Percentiles rank a stretch among this genome's conserved stretches.
Evolutionary conservation across 2,888 invertebrate species (phyloP).

Genomic region (Cremastobaeus sp.): DNA sequence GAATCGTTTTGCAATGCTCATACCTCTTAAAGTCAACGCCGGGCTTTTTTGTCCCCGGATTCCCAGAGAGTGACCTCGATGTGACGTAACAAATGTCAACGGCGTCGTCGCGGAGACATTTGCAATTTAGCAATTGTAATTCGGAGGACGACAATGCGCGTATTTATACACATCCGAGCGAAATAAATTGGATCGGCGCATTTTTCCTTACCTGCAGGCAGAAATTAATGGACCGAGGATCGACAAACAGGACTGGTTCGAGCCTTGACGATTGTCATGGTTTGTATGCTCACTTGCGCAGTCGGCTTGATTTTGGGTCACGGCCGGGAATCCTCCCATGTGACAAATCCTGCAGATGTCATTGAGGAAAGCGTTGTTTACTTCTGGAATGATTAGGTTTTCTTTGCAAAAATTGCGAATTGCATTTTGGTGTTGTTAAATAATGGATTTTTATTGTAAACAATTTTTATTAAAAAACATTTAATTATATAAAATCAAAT

Average conservation of each 20-base stretch:
- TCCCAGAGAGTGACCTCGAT: constrained; percentile 3
- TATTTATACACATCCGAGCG: neutral
- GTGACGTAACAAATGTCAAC: constrained; percentile 21
- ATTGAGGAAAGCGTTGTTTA: no score
- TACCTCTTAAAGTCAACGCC: constrained; percentile 22
- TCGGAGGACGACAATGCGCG: constrained; percentile 11
- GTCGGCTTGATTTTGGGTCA: constrained; percentile 55
- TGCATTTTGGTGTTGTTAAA: neutral
- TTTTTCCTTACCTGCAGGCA: constrained; percentile 72
- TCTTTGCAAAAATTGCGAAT: neutral
- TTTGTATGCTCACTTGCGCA: constrained; percentile 64
- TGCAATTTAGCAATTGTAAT: constrained; percentile 39
- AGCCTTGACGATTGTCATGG: constrained; percentile 64
- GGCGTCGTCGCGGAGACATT: constrained; percentile 1
- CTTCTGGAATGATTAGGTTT: neutral
- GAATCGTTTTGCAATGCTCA: constrained; percentile 57
- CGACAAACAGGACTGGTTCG: constrained; percentile 66
- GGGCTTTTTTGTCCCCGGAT: constrained; percentile 5
- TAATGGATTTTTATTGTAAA: neutral
- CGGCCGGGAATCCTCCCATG: constrained; percentile 71
- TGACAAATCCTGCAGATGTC: constrained; percentile 77
- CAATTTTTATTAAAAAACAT: neutral
- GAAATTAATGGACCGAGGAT: constrained; percentile 73
- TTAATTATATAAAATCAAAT: neutral
- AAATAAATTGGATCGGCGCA: neutral